These are phyloP conservation scores for Emydura subglobosa DNA, from an alignment of 2,113 vertebrate species.

Conservation along the genomic window DNA sequence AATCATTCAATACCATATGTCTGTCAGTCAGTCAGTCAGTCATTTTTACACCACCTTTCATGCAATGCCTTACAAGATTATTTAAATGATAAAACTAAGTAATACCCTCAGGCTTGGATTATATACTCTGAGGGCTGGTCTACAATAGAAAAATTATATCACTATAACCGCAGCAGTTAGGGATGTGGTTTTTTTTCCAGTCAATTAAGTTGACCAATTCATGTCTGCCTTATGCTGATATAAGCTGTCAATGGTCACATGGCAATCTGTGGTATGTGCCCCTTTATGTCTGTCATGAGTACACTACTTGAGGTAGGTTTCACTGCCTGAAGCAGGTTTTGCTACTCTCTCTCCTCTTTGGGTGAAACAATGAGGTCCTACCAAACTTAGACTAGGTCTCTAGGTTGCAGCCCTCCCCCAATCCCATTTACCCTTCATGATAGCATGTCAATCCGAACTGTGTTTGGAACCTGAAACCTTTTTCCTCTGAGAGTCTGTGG, in stretches of 20 bases:
- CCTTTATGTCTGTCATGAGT: no score
- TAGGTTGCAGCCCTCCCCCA: not conserved
- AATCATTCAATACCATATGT: not conserved
- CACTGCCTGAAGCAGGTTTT: not conserved
- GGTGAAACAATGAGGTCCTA: no score
- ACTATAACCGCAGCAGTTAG: not conserved
- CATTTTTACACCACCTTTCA: not conserved
- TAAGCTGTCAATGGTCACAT: no score
- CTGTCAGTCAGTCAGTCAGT: not conserved
- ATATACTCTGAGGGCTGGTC: not conserved
- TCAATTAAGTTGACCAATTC: no score
- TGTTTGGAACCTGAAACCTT: not conserved
- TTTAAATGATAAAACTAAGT: slow-evolving; percentile 35
- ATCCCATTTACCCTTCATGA: not conserved
- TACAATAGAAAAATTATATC: slow-evolving; percentile 43
- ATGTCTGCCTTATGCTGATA: no score
- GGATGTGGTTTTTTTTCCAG: no score
- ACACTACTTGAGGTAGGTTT: not conserved
- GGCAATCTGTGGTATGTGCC: no score
- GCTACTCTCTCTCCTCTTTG: not conserved
- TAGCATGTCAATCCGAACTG: accelerated
- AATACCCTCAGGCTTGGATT: slow-evolving; percentile 34
- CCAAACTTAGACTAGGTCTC: not conserved
- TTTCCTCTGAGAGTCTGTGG: not conserved
- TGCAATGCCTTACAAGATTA: slow-evolving; percentile 11